A percentile compares a stretch with the other conserved stretches of the same genome.
Evolutionary conservation across 2,888 invertebrate species (phyloP).

Genomic region (Trissonchulus latispiculum): DNA sequence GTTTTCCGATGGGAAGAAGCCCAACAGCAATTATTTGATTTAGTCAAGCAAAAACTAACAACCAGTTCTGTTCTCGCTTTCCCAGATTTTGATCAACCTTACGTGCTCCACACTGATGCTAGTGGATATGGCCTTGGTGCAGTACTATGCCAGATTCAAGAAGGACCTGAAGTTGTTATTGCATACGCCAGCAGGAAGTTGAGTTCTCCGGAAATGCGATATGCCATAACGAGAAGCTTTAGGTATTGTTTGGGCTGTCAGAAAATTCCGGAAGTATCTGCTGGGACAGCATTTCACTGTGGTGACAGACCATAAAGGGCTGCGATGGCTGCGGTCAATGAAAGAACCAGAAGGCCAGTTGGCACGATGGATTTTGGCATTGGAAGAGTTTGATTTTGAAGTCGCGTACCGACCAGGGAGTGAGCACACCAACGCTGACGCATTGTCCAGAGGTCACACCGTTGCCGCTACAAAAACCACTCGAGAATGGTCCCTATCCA

Average conservation of each 20-base stretch:
- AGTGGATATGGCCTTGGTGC: background rate
- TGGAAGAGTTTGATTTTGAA: constrained; percentile 7
- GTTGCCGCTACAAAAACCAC: background rate
- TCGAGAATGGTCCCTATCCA: background rate
- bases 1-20: background rate
- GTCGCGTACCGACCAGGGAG: constrained; percentile 9
- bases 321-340: background rate
- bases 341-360: background rate
- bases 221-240: background rate
- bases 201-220: background rate
- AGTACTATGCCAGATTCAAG: background rate
- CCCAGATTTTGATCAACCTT: background rate
- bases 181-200: background rate
- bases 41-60: background rate
- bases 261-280: background rate
- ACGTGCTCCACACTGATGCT: background rate
- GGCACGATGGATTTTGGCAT: background rate
- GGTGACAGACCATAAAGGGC: constrained; percentile 4
- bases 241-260: background rate
- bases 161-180: background rate
- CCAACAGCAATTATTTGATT: background rate
- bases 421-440: background rate
- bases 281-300: background rate
- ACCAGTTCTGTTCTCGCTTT: background rate
- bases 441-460: background rate